Conservation (phyloP, 2,888 invertebrate genomes). For the Osmoderma eremita region DNA sequence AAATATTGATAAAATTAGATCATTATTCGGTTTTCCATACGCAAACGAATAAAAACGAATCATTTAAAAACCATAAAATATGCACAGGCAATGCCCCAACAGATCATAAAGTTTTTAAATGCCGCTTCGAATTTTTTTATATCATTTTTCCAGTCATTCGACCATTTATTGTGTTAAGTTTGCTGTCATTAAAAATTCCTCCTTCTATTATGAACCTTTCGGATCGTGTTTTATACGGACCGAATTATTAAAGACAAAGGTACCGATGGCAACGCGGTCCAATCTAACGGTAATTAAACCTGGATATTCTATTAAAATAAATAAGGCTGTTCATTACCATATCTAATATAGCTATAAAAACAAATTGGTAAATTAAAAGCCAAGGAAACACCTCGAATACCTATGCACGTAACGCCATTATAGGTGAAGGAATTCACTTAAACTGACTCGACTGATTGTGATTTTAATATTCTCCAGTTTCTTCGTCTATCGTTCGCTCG, state of each 20-base stretch:
- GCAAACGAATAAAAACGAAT: not conserved
- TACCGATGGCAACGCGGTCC: slow-evolving; percentile 50
- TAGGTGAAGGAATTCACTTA: slow-evolving; percentile 22
- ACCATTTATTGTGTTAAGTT: slow-evolving; percentile 2
- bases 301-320: slow-evolving; percentile 57
- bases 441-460: slow-evolving; percentile 9
- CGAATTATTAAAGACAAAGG: slow-evolving; percentile 51
- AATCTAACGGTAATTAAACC: slow-evolving; percentile 55
- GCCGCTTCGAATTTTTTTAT: slow-evolving; percentile 56
- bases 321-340: slow-evolving; percentile 56
- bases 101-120: slow-evolving; percentile 57
- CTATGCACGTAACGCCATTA: not conserved
- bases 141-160: slow-evolving; percentile 45
- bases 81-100: slow-evolving; percentile 42
- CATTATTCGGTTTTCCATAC: not conserved
- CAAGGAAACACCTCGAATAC: slow-evolving; percentile 17
- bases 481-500: slow-evolving; percentile 6
- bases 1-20: too few species aligned
- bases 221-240: slow-evolving; percentile 5
- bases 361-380: slow-evolving; percentile 40
- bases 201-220: not conserved
- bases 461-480: slow-evolving; percentile 7
- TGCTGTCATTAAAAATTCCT: slow-evolving; percentile 23
- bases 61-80: slow-evolving; percentile 56
- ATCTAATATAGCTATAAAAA: slow-evolving; percentile 52